Evolutionary conservation across 2,888 invertebrate species (phyloP), one percentile per base, ranked within the genome.

Genomic region (Drosophila suboccidentalis): DNA sequence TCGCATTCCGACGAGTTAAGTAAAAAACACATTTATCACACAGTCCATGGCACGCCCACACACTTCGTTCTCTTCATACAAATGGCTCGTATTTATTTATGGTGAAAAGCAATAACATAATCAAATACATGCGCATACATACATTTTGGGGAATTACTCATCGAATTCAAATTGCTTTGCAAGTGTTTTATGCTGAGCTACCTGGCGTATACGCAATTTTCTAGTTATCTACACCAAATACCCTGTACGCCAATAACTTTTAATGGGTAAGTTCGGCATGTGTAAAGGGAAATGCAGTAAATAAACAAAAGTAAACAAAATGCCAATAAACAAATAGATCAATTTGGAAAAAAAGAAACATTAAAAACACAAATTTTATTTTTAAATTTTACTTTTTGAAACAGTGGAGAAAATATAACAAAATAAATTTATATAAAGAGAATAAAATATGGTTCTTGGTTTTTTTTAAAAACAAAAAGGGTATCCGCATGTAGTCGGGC

Each of bases 111-210:
- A 57, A 66, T 55, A 77, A 61, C 60, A 70, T 54, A 69, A 47
- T 62, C 51, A 44, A 44, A 67, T 51, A 71, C 29, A 47, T 49
- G 51, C 38, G 32, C 34, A 51, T 4, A 55, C 29, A 29, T 19
- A 41, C 34, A 29, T 75, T 22, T 22, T 54, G 51, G 62, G 53
- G 59, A 43, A 81, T 89, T 87, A 87, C 85, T 85, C 89, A 84
- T 87, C 82, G 62, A 26, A 70, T 71, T 72, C n/a, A 58, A 75
- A 87, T 68, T 71, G 74, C 62, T 89, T 53, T 53, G 88, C 69
- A 75, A 87, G 79, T 84, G 87, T 67, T 87, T 76, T 57, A 55
- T 59, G 51, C 46, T 70, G 64, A 47, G 51, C 64, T 69, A 89
- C 85, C 88, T 87, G 82, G 29, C 67, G 66, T 72, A 72, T 68